Base-by-base conservation (phyloP, 2,113 vertebrate species). In the Irena cyanogastra region DNA sequence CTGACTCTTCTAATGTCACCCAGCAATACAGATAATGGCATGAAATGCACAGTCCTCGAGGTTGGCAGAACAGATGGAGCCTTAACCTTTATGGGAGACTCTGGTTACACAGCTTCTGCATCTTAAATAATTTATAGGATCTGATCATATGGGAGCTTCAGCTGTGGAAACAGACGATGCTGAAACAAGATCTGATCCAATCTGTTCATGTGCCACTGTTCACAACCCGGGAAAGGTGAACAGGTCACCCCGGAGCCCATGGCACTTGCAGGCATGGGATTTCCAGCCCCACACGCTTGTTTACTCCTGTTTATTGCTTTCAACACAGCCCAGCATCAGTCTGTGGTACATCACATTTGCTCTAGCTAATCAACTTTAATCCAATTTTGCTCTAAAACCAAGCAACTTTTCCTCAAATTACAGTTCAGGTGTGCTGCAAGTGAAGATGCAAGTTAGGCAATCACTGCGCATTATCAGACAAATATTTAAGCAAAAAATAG, bases 61-160 rank as follows among this genome's bases (percentile, higher is more conserved):
- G 95, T 47, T 95, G 89, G 89, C 88, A 95, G 94, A 98, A 96
- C 95, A 98, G 97, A 97, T 6, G 49, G 94, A 83, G 66, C 83
- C 69, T 87, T 94, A 97, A 94, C 92, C 96, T 97, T 96, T 97
- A 97, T 71, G 61, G 89, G 96, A 87, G 96, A 94, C 83, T 98
- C 95, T 23, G 54, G 96, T 98, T 97, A 97, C 96, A 97, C 47
- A 97, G 94, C 87, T 76, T 69, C 88, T 95, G 87, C 52, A 90
- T 96, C 95, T 97, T 98, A 97, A 97, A 98, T 98, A 98, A 97
- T 98, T 96, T 90, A 98, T 94, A 95, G 5, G 45, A 92, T 94
- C 90, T 85, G 96, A 97, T 97, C 96, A 97, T 95, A 96, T 78
- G 91, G 41, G 54, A 95, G 90, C 74, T 97, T 98, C 97, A 97